Conservation (phyloP, 1,140 invertebrate species). For the Cotesia vestalis region DNA sequence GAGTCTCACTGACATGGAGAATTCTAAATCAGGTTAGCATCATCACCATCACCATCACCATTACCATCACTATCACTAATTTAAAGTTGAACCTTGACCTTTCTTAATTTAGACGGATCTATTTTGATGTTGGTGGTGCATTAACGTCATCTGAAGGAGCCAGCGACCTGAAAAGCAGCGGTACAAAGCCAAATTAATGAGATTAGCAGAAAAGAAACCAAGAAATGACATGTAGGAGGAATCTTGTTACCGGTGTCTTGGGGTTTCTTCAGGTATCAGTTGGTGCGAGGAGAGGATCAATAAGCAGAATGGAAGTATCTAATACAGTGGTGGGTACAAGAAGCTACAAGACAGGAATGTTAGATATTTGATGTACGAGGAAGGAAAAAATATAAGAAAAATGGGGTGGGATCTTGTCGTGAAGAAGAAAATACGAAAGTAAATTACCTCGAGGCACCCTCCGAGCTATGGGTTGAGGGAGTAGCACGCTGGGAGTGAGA, state of each 20-base stretch:
- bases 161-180: no score
- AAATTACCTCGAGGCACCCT: slow-evolving; percentile 61
- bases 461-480: slow-evolving; percentile 26
- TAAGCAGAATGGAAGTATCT: no score
- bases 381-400: slow-evolving; percentile 21
- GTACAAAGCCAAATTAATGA: slow-evolving; percentile 29
- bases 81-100: no score
- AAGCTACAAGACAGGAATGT: background rate
- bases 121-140: no score
- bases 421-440: slow-evolving; percentile 62
- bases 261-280: no score
- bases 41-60: no score
- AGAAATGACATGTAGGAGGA: slow-evolving; percentile 52
- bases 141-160: no score
- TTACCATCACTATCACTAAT: no score
- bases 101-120: no score
- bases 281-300: no score
- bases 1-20: background rate
- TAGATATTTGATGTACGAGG: background rate
- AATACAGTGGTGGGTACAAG: no score
- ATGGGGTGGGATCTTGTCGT: slow-evolving; percentile 34
- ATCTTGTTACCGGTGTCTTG: background rate
- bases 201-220: slow-evolving; percentile 63
- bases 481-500: background rate
- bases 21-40: no score